A percentile compares a stretch with the other conserved stretches of the same genome.
Conservation (phyloP, 2,888 invertebrate species). For the Torymus aiolomorphi region DNA sequence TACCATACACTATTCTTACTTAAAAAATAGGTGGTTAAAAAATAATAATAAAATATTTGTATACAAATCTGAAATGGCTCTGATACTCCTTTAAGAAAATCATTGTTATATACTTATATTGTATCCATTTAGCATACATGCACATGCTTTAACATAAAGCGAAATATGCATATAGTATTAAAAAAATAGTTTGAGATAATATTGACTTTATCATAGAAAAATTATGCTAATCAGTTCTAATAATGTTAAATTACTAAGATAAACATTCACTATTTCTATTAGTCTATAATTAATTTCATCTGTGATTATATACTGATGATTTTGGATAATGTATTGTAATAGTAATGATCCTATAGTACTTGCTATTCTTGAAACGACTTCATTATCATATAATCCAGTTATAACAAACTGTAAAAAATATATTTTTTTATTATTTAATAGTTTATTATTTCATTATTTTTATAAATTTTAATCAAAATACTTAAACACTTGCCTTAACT, state of each 20-base stretch:
- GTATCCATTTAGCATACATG: no score
- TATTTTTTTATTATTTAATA: background rate
- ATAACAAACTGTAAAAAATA: conserved; percentile 21
- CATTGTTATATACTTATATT: no score
- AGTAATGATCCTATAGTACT: background rate
- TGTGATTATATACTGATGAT: background rate
- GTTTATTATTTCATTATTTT: background rate
- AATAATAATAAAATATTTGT: no score
- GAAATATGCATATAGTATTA: no score
- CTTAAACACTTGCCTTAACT: conserved; percentile 16
- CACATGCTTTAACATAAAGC: no score
- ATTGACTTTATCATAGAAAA: no score
- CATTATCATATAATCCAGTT: conserved; percentile 30
- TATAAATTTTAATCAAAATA: background rate
- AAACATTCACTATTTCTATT: conserved; percentile 19
- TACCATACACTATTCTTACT: no score
- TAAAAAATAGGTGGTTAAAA: no score
- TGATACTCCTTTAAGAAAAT: no score
- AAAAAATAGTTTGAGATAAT: no score
- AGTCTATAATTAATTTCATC: background rate
- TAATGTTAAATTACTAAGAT: conserved; percentile 24
- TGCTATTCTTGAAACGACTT: conserved; percentile 7
- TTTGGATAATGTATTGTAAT: background rate
- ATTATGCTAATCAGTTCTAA: conserved; percentile 15
- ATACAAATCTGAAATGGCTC: no score